These are phyloP conservation scores for Mesocricetus auratus DNA, from an alignment of 2,113 vertebrate species.

Conservation along the genomic window DNA sequence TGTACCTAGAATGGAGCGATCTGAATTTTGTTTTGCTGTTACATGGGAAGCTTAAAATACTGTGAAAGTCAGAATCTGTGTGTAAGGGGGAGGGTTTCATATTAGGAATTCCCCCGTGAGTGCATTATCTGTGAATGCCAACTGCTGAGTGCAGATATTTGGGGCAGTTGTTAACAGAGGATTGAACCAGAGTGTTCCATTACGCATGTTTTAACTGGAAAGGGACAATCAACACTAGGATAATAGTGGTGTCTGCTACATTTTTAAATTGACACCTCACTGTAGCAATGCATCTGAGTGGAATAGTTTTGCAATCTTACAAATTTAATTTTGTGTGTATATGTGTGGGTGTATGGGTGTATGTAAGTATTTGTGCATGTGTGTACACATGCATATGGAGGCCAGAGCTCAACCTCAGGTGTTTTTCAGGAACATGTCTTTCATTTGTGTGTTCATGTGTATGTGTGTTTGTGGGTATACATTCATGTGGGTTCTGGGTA, in stretches of 20 bases:
- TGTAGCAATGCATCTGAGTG: neutral
- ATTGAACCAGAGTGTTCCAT: neutral
- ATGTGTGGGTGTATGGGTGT: neutral
- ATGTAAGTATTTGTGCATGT: neutral
- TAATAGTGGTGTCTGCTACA: constrained; percentile 17
- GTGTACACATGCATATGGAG: neutral
- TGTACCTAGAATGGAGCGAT: neutral
- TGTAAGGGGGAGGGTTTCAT: neutral
- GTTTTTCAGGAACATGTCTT: neutral
- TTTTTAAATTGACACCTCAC: constrained; percentile 35
- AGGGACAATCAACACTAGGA: neutral
- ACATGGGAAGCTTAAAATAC: neutral
- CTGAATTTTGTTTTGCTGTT: constrained; percentile 27
- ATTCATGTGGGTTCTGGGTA: neutral
- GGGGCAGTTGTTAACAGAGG: constrained; percentile 15
- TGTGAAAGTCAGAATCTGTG: constrained; percentile 5
- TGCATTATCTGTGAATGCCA: constrained; percentile 35
- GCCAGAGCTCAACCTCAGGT: neutral
- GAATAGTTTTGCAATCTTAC: neutral
- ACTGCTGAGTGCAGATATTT: constrained; percentile 38
- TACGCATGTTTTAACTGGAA: constrained; percentile 37
- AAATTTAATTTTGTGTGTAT: constrained; percentile 48
- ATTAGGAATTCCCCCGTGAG: constrained; percentile 9
- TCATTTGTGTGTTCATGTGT: neutral
- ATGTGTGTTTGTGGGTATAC: neutral